Base-by-base conservation (phyloP, 2,888 invertebrate species). In the Lacanobia wlatinum region DNA sequence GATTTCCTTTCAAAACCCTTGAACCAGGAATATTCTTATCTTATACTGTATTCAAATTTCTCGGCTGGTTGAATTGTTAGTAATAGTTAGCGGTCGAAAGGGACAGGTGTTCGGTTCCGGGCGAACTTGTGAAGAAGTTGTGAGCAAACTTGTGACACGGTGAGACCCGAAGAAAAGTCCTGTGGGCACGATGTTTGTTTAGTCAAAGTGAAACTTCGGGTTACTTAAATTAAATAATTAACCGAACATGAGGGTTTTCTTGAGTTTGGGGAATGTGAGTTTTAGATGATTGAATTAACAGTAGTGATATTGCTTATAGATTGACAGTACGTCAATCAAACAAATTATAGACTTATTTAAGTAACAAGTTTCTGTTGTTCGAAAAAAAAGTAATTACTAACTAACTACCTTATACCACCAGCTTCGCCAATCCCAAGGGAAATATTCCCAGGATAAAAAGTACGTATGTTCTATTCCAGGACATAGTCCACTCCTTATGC, bases 91-190 rank as follows among this genome's bases (percentile, higher is more conserved):
- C 64, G 76, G 80, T 80, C 56, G n/a, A 68, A 59, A 73, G 72
- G 76, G 70, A 79, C 83, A 84, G 78, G 84, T 84, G 84, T 80
- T 84, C 50, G 60, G 63, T 70, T 59, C 46, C 66, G 61, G 68
- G 59, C 43, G 14, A 84, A 84, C 73, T 82, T 83, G 55, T 59
- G 60, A 78, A 71, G 78, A 70, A 77, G 68, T 80, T 84, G 52
- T 58, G 71, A n/a, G 21, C 14, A 63, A 79, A 76, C 69, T 84
- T 82, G 82, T 74, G 70, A 76, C 65, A 64, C 43, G 55, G 43
- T 43, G 43, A 40, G 46, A 60, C 70, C 58, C 58, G 55, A 68
- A 81, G 78, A 76, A 79, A 78, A 79, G 46, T 66, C 63, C 23
- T 68, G 65, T 64, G 65, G 63, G 56, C 60, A 50, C 66, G 61